Evolutionary conservation across 2,113 vertebrate genomes (phyloP), one percentile per base, ranked within the genome.

Genomic region (Notechis scutatus): DNA sequence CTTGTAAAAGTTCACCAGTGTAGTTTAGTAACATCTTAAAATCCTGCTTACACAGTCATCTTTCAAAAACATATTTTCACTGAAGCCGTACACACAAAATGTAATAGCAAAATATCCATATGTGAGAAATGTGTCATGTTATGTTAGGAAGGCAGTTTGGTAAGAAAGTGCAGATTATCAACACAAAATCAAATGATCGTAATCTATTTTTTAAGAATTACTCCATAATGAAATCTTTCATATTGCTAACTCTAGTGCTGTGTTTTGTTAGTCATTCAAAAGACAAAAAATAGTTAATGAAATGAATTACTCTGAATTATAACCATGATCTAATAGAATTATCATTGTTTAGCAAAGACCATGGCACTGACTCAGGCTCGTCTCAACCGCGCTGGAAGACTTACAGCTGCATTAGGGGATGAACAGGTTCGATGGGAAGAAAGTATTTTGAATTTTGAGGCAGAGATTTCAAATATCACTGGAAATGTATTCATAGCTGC

Each of bases 401-500:
- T 99, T 88, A 98, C 98, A 0, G 97, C 98, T 3, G 97, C 98
- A 0, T 93, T 98, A 23, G 98, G 97, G 86, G 98, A 98, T 3
- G 98, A 99, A 95, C 98, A 98, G 93, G 96, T 98, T n/a, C 98
- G 98, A 50, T 99, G 98, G 98, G 95, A 98, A 94, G 97, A 98
- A 93, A 98, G 97, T 92, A 97, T 99, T 39, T 39, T 95, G 85
- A 95, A 97, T 88, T 99, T 97, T 34, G 94, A 98, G 74, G 97
- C 97, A 89, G 98, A 99, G 94, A 97, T 98, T 94, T 94, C 97
- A 10, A 98, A 98, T 29, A 95, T 98, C 69, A 95, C 98, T 1
- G 98, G 98, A 23, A 98, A 99, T 34, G 98, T 98, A 87, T 98
- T 99, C 95, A 98, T 98, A 93, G 98, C 98, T 21, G 98, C 98